Evolutionary conservation across 2,113 vertebrate genomes (phyloP).

Genomic region (Rousettus leschenaultii): DNA sequence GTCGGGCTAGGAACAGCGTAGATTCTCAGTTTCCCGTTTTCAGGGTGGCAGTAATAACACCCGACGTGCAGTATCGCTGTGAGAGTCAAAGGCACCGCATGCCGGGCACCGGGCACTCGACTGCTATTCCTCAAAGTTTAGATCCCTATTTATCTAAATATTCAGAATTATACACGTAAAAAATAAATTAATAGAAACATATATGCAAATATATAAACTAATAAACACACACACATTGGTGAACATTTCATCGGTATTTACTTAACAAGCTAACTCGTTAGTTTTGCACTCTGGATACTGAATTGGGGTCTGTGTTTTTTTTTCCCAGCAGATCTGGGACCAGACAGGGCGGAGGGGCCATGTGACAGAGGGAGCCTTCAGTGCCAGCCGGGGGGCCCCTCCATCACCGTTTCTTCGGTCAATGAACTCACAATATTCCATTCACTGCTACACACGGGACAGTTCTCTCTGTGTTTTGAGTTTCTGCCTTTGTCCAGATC

Average conservation of each 20-base stretch:
- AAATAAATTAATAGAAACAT: not conserved
- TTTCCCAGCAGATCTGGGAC: not conserved
- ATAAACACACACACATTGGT: not conserved
- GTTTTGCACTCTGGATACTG: not conserved
- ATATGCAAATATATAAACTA: not conserved
- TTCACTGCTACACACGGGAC: rapidly evolving
- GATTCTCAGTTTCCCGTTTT: not conserved
- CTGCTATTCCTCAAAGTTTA: not conserved
- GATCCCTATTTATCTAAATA: not conserved
- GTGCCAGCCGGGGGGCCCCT: rapidly evolving
- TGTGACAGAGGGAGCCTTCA: rapidly evolving
- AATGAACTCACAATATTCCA: rapidly evolving
- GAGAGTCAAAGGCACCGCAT: not conserved
- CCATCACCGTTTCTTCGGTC: rapidly evolving
- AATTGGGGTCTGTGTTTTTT: not conserved
- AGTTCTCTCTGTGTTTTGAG: not conserved
- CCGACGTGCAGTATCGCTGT: rapidly evolving
- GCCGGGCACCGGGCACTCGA: not conserved
- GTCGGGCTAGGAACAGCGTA: not conserved
- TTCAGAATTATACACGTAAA: not conserved
- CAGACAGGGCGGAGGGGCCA: rapidly evolving
- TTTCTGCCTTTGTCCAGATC: too few relatives aligned
- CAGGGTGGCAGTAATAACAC: not conserved
- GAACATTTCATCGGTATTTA: not conserved
- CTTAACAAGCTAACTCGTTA: not conserved